Percentiles rank a stretch among this genome's conserved stretches.
These are phyloP conservation scores for Saguinus midas DNA, from an alignment of 2,113 vertebrate species.

Conservation along the genomic window DNA sequence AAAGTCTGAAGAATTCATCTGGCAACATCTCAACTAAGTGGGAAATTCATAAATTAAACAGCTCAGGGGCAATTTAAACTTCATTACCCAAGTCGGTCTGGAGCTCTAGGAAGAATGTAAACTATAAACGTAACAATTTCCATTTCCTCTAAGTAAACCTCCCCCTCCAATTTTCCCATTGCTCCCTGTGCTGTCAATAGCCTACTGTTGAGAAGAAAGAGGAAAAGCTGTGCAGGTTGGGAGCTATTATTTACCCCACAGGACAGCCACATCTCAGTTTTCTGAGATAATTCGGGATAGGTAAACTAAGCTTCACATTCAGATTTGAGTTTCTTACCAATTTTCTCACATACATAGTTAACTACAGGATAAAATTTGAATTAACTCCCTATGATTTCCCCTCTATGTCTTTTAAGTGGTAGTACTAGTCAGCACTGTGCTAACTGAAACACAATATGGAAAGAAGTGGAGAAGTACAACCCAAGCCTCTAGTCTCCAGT, in stretches of 20 bases:
- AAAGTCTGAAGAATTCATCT: conserved; percentile 62
- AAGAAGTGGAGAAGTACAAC: neutral
- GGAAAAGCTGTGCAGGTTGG: neutral
- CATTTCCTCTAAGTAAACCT: neutral
- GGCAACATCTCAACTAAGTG: conserved; percentile 28
- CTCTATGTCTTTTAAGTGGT: neutral
- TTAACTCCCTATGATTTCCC: neutral
- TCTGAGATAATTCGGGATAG: neutral
- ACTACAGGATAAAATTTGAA: neutral
- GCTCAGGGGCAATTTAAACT: conserved; percentile 17
- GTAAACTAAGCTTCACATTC: neutral
- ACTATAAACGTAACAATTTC: neutral
- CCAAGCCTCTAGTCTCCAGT: neutral
- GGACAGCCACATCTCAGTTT: neutral
- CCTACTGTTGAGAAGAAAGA: neutral
- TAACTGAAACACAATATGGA: neutral
- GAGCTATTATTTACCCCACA: neutral
- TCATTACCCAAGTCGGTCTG: neutral
- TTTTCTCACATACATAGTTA: neutral
- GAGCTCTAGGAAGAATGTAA: neutral
- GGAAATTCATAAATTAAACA: conserved; percentile 67
- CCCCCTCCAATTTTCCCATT: neutral
- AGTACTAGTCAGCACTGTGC: neutral
- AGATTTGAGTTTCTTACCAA: neutral
- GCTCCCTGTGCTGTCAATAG: neutral